Percentiles rank a stretch among this genome's conserved stretches.
Conservation (phyloP, 2,888 invertebrate species). For the Andrena fulva region DNA sequence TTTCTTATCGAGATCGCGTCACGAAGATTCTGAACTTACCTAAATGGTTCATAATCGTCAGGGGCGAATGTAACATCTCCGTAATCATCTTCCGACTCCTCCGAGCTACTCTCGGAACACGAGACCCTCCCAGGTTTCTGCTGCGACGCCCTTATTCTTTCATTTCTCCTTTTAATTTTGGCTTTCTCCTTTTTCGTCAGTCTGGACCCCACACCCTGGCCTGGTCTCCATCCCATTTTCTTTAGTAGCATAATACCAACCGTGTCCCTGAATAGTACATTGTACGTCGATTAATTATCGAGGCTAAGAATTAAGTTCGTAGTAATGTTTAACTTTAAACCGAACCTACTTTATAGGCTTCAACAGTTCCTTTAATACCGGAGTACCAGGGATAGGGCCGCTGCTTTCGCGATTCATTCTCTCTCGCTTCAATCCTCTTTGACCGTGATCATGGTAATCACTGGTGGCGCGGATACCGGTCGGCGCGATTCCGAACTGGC, state of each 20-base stretch:
- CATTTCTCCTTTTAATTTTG: conserved; percentile 75
- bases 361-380: conserved; percentile 86
- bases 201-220: conserved; percentile 92
- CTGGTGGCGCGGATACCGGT: conserved; percentile 92
- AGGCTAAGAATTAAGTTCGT: background rate
- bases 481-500: conserved; percentile 98
- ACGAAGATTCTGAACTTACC: conserved; percentile 76
- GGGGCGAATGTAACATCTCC: conserved; percentile 90
- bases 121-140: background rate
- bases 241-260: conserved; percentile 94
- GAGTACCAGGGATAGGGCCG: conserved; percentile 85
- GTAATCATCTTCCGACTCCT: conserved; percentile 86
- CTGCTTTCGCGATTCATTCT: conserved; percentile 79
- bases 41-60: conserved; percentile 92
- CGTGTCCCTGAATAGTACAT: conserved; percentile 87
- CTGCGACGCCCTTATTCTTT: conserved; percentile 80
- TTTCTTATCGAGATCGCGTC: background rate
- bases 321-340: background rate
- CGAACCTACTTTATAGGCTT: conserved; percentile 86
- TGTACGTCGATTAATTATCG: conserved; percentile 6
- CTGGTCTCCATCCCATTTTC: conserved; percentile 96
- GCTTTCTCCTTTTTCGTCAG: conserved; percentile 84
- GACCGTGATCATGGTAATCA: conserved; percentile 88
- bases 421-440: conserved; percentile 80
- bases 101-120: conserved; percentile 75